Base-by-base conservation (phyloP, 2,113 vertebrate species). In the Rhineura floridana region DNA sequence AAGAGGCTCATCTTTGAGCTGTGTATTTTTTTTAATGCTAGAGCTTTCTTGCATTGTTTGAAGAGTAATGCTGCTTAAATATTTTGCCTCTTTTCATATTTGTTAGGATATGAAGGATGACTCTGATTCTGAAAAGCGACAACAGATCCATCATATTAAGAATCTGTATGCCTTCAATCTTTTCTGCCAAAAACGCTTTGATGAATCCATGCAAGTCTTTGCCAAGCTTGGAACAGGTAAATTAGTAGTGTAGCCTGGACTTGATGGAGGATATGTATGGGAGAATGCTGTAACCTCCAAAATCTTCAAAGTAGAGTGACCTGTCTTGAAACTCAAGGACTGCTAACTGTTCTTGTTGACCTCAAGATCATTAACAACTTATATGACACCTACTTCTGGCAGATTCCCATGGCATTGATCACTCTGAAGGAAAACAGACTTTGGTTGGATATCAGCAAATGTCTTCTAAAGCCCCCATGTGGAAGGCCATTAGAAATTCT, bases 151-250 rank as follows among this genome's bases (percentile, higher is more conserved):
- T 95, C 98, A 99, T 93, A 99, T 99, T 92, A 99, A 99, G 96
- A 99, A 99, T 94, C 97, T 99, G 30, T 99, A 97, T 72, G 99
- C 99, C 93, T 99, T 99, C 96, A 99, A 99, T 91, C 98, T 99
- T 86, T 99, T 99, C 93, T 99, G 99, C 95, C 99, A 99, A 96
- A 99, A 99, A 93, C 98, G 98, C 89, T 99, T 99, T 89, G 99
- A 99, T 91, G 98, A 99, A 89, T 99, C 99, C 42, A 99, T 99
- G 99, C 98, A 99, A 94, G 98, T 98, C 87, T 99, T 99, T 93
- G 98, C 99, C 86, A 99, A 99, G 91, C 98, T 99, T 39, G 99
- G 99, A 91, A 99, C 99, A 98, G 99, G 99, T 99, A 95, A 94
- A 88, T 93, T 78, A 77, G 5, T 73, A 52, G 9, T 39, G 80